Evolutionary conservation across 2,888 invertebrate genomes (phyloP), one percentile per base, ranked within the genome.

Genomic region (Cosmia trapezina): DNA sequence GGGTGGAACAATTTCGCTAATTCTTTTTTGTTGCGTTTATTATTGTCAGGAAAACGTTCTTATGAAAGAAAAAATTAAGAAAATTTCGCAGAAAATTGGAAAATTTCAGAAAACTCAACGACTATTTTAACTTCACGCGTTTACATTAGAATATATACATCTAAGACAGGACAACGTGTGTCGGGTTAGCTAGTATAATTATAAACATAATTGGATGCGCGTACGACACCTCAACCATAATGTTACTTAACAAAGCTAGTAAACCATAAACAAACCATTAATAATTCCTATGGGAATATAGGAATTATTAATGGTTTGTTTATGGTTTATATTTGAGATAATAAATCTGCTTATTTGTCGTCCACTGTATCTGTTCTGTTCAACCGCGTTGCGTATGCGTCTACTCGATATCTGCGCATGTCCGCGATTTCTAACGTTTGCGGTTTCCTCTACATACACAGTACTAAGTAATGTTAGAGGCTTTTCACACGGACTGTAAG

Each of bases 401-500:
- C 76, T 84, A 86, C 86, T 88, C 84, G 86, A 86, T 88, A 83
- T 80, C 76, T 85, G 83, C 81, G 80, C 71, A 86, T 84, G 87
- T 88, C 86, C 86, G 86, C 89, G 87, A 90, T 90, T 90, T 90
- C 90, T 90, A 90, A 76, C 82, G 80, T 87, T 89, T 90, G 90
- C 86, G 90, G 90, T 90, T 90, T 88, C 73, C 76, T 88, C 86
- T 80, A 89, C 83, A 83, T 89, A 66, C 74, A 57, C 45, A 61
- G 66, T 70, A 81, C 76, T 69, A 64, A 72, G 60, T 72, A 54
- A 64, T 37, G 19, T 72, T 63, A 71, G 53, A 57, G 57, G 53
- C 70, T 71, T 76, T 81, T 70, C 70, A 81, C 78, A 84, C 77
- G 64, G 51, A 47, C 64, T 37, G 59, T 56, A 12, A 73, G 66